These are phyloP conservation scores for Gallinago paraguaiae DNA, from an alignment of 2,113 vertebrate genomes.

Conservation along the genomic window DNA sequence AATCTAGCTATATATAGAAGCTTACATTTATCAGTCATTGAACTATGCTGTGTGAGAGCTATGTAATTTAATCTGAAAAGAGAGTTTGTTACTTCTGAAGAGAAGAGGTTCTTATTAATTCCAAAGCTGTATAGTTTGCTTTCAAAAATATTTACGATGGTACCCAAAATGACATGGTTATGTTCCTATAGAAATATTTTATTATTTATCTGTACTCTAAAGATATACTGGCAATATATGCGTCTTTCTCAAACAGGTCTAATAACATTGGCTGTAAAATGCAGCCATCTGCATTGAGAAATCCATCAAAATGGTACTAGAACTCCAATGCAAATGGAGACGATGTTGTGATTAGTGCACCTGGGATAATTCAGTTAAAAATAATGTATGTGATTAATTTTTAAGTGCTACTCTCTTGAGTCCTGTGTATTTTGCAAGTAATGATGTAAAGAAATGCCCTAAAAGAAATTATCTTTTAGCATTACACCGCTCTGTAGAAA, in stretches of 20 bases:
- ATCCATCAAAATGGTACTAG: neutral
- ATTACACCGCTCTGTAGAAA: neutral
- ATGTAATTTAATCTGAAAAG: conserved; percentile 18
- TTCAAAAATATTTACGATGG: neutral
- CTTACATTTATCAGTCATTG: neutral
- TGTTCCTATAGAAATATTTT: neutral
- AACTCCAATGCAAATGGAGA: neutral
- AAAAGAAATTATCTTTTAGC: neutral
- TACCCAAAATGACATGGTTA: neutral
- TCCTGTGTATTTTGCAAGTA: neutral
- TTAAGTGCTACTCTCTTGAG: neutral
- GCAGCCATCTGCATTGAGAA: neutral
- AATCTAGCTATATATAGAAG: neutral
- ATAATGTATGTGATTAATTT: neutral
- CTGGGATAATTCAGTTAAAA: neutral
- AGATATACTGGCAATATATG: neutral
- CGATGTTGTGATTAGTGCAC: neutral
- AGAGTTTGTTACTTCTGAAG: neutral
- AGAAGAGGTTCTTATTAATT: neutral
- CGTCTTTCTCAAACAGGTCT: neutral
- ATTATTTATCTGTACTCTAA: neutral
- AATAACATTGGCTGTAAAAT: neutral
- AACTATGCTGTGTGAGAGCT: neutral
- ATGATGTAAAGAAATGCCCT: neutral
- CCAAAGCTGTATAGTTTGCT: neutral